Conservation (phyloP, 2,113 vertebrate genomes). For the Pseudopipra pipra region DNA sequence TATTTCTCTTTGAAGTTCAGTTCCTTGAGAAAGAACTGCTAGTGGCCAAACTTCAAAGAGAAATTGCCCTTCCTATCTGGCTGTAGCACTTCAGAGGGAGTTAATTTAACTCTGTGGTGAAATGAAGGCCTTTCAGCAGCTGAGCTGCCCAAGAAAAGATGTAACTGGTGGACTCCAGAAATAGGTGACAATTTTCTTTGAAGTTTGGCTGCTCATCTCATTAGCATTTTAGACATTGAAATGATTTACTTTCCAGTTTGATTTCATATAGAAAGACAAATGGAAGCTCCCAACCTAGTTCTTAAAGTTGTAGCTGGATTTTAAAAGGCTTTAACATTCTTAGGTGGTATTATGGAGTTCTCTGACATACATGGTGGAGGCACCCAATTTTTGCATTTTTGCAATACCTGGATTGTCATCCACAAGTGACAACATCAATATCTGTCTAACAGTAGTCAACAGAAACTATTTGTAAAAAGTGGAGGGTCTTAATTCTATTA, state of each 20-base stretch:
- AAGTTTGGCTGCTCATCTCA: constrained; percentile 13
- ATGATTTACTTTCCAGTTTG: neutral
- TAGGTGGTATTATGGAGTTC: neutral
- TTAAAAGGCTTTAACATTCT: neutral
- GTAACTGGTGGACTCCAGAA: constrained; percentile 29
- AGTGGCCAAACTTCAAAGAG: constrained; percentile 62
- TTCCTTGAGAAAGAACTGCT: constrained; percentile 16
- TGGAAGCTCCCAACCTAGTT: neutral
- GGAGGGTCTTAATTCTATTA: neutral
- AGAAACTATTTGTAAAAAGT: neutral
- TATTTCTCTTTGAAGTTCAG: constrained; percentile 44
- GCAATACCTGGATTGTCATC: neutral
- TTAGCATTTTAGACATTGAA: constrained; percentile 49
- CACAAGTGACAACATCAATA: neutral
- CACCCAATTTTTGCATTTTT: neutral
- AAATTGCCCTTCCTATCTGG: constrained; percentile 35
- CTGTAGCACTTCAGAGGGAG: constrained; percentile 37
- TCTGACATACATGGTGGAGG: neutral
- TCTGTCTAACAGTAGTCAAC: neutral
- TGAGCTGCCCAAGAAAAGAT: neutral
- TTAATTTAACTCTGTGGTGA: constrained; percentile 45
- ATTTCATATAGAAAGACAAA: neutral
- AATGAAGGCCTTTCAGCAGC: constrained; percentile 11
- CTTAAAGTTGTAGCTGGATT: neutral
- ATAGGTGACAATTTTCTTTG: constrained; percentile 44